phyloP scores from a whole-genome alignment of 2,113 vertebrate genomes.

The Anthoscopus minutus region DNA sequence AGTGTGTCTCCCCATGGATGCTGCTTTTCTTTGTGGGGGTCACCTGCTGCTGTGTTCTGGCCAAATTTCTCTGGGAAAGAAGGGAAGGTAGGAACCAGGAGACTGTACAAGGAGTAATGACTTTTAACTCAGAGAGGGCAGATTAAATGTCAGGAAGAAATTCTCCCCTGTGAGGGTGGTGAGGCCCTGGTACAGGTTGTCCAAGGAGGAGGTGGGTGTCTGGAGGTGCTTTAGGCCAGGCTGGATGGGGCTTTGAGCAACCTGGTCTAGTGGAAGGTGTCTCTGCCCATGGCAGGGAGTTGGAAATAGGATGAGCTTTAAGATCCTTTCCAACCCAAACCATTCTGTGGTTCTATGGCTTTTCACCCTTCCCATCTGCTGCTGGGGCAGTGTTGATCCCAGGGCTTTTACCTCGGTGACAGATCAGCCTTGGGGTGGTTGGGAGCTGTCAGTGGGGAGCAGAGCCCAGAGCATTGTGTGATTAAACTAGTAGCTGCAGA shows the following conservation, averaged over 20 bases:
- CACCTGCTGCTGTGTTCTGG: not conserved
- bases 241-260: not conserved
- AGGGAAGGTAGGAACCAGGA: not conserved
- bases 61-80: not conserved
- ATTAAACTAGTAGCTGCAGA: conserved; percentile 2
- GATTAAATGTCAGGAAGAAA: not conserved
- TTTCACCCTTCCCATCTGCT: not conserved
- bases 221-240: not conserved
- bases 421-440: not conserved
- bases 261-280: not conserved
- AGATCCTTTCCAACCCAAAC: not conserved
- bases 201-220: not conserved
- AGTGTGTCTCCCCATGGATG: not conserved
- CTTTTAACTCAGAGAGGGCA: not conserved
- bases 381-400: not conserved
- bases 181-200: not conserved
- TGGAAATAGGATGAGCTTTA: not conserved
- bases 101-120: not conserved
- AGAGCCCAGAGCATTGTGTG: not conserved
- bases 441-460: not conserved
- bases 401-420: not conserved
- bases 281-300: not conserved
- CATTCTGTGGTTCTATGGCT: not conserved
- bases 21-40: not conserved
- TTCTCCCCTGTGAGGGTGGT: not conserved